A percentile compares a stretch with the other conserved stretches of the same genome.
These are phyloP conservation scores for Hemicrepidius hirtus DNA, from an alignment of 2,888 invertebrate species.

Conservation along the genomic window DNA sequence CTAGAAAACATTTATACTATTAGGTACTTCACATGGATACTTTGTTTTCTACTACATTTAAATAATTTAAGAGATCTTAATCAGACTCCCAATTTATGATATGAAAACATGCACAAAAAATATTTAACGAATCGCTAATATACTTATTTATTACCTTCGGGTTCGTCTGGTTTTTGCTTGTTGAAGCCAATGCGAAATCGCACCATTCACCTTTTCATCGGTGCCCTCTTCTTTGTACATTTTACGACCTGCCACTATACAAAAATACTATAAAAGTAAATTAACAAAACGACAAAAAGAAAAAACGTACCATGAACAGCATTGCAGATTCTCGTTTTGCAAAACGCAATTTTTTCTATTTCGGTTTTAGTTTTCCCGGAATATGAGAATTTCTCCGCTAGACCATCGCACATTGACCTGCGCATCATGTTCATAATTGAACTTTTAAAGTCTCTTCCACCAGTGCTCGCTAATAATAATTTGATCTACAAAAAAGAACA, in stretches of 20 bases:
- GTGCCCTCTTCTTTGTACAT: slow-evolving; percentile 8
- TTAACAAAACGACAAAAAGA: not conserved
- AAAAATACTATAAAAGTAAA: not conserved
- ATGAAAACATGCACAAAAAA: no score
- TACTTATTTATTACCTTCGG: slow-evolving; percentile 9
- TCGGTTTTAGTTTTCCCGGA: slow-evolving; percentile 20
- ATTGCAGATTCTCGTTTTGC: slow-evolving; percentile 5
- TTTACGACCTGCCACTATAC: slow-evolving; percentile 8
- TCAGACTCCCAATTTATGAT: no score
- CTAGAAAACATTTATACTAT: no score
- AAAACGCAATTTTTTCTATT: slow-evolving; percentile 18
- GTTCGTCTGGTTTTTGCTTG: slow-evolving; percentile 13
- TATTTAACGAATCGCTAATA: no score
- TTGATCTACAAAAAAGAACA: not conserved
- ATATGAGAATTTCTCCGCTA: slow-evolving; percentile 30
- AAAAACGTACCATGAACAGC: slow-evolving; percentile 40
- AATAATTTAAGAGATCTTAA: no score
- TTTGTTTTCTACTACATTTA: no score
- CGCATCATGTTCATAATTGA: slow-evolving; percentile 23
- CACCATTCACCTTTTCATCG: slow-evolving; percentile 3
- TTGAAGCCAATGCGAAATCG: slow-evolving; percentile 3
- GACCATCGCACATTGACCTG: not conserved
- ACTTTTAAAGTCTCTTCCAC: not conserved
- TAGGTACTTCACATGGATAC: no score
- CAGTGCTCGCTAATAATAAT: slow-evolving; percentile 18